Evolutionary conservation across 2,113 vertebrate genomes (phyloP).

Genomic region (Rynchops niger): DNA sequence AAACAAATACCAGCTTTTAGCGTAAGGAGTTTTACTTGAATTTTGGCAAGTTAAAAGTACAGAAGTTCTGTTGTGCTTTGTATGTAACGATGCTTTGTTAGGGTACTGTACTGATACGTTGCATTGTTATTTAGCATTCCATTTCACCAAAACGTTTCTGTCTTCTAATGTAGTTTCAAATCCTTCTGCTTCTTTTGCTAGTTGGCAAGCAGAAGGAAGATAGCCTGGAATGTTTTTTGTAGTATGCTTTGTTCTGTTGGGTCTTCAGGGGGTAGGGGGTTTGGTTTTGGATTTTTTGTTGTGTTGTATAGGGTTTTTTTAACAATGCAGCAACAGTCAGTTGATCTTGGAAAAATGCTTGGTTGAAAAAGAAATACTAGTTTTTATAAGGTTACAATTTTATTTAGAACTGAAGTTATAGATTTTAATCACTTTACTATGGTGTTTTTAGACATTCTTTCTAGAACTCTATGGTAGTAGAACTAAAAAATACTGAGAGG

Average conservation of each 20-base stretch:
- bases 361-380: neutral
- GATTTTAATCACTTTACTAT: neutral
- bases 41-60: neutral
- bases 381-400: neutral
- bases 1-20: neutral
- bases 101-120: neutral
- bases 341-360: neutral
- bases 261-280: rapidly evolving
- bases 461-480: neutral
- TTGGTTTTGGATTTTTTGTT: neutral
- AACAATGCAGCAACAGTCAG: neutral
- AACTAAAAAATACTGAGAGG: neutral
- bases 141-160: neutral
- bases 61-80: neutral
- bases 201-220: neutral
- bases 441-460: neutral
- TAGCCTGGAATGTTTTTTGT: neutral
- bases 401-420: neutral
- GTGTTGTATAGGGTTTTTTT: neutral
- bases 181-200: neutral
- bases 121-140: neutral
- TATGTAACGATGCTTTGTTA: neutral
- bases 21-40: neutral
- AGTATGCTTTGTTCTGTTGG: neutral
- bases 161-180: neutral